Base-by-base conservation (phyloP, 1,140 invertebrate genomes). In the Asbolus verrucosus region DNA sequence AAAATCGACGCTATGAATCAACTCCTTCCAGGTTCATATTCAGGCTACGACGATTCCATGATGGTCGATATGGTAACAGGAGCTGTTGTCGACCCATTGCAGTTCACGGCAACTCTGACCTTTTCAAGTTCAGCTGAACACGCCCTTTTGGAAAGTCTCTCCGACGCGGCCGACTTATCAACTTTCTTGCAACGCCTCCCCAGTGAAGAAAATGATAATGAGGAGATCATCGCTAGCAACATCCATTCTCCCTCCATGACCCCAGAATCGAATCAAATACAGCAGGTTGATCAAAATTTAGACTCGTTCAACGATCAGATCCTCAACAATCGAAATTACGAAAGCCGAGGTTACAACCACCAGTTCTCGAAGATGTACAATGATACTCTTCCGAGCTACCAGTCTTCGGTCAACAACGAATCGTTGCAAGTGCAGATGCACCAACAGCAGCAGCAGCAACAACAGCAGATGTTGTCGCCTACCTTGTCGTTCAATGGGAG, bases 21-120 rank as follows among this genome's bases (percentile, higher is more conserved):
- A 65, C 65, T 87, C 6, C 62, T 87, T 0, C 83, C 88, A 67
- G 83, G 85, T 15, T 86, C 86, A 27, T 90, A 90, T 73, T 86
- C 88, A n/a, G 85, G 85, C 30, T 90, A 89, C 70, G 91, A 91
- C 75, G 90, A 92, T 38, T 88, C 89, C 0, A 92, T 93, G 85
- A 92, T 94, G 85, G 90, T 92, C 0, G 92, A 94, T 76, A 87
- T 93, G 84, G 85, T 87, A 9, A 89, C 88, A 0, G 90, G 89
- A 2, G 85, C 88, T 8, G 90, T 92, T 0, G 90, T 91, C 2
- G 92, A 94, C 80, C 91, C 91, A 0, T 83, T 93, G 9, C 91
- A 93, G 77, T 93, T 94, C 76, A 92, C 91, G 2, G 91, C 90
- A 0, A 93, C 91, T 0, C 78, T 94, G 14, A 92, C 91, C 36